Conservation (phyloP, 2,797 vertebrate genomes). For the Tauraco hartlaubi region DNA sequence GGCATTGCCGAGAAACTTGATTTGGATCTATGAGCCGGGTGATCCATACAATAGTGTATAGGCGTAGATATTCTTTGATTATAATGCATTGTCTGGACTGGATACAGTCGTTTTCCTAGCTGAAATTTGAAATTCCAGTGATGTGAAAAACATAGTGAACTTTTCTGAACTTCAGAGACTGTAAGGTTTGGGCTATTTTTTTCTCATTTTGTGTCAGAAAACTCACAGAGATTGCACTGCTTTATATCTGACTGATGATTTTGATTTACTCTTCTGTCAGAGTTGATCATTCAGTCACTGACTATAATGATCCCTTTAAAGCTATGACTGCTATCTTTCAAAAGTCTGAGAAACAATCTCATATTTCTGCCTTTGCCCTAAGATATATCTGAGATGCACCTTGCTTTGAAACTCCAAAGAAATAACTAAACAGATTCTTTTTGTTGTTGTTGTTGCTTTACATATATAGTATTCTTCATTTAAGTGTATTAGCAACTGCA, state of each 20-base stretch:
- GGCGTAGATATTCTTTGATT: background rate
- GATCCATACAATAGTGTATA: background rate
- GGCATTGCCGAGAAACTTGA: no score
- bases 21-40: no score
- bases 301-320: background rate
- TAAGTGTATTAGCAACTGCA: background rate
- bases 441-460: background rate
- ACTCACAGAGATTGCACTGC: background rate
- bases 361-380: background rate
- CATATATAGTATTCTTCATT: background rate
- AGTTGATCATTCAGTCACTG: background rate
- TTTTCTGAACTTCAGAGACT: background rate
- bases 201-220: background rate
- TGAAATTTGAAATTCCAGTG: background rate
- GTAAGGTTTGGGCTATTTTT: background rate
- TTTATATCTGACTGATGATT: background rate
- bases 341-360: background rate
- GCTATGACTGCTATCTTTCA: background rate
- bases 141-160: background rate
- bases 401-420: background rate
- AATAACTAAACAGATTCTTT: background rate
- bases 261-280: background rate
- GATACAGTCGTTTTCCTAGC: background rate
- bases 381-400: background rate
- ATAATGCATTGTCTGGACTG: background rate